A percentile compares a stretch with the other conserved stretches of the same genome.
Evolutionary conservation across 2,797 vertebrate genomes (phyloP).

Genomic region (Periophthalmus magnuspinnatus): DNA sequence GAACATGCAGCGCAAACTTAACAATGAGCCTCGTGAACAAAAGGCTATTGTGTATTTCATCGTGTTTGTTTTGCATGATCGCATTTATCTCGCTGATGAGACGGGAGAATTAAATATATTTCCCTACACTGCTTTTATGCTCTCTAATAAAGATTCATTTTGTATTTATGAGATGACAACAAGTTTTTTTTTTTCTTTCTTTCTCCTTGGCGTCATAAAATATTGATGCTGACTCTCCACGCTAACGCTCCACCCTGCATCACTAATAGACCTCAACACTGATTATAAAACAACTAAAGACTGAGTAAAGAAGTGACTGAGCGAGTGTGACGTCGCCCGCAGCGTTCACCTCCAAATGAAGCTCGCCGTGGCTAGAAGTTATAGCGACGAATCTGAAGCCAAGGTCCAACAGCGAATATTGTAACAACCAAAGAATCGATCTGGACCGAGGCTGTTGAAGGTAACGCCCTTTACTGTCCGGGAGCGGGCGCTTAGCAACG

Average conservation of each 20-base stretch:
- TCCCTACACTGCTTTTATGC: not conserved
- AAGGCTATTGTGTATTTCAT: not conserved
- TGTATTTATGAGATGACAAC: not conserved
- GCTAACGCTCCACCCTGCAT: not conserved
- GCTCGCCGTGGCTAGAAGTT: too few species aligned
- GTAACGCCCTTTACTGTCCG: too few species aligned
- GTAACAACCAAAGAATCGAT: too few species aligned
- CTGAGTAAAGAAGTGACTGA: too few species aligned
- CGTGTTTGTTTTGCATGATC: slow-evolving; percentile 7
- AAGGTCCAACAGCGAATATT: too few species aligned
- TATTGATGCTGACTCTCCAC: not conserved
- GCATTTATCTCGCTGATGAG: slow-evolving; percentile 1
- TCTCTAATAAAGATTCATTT: slow-evolving; percentile 6
- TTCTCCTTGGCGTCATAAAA: not conserved
- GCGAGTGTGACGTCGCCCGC: too few species aligned
- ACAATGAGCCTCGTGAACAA: not conserved
- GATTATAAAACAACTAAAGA: not conserved
- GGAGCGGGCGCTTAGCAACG: too few species aligned
- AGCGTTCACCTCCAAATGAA: too few species aligned
- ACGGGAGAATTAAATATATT: slow-evolving; percentile 1
- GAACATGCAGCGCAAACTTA: not conserved
- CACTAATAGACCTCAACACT: not conserved
- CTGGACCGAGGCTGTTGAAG: too few species aligned
- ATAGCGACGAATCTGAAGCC: too few species aligned
- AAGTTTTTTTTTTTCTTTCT: not conserved